A percentile compares a stretch with the other conserved stretches of the same genome.
These are phyloP conservation scores for Athene noctua DNA, from an alignment of 2,113 vertebrate species.

Conservation along the genomic window DNA sequence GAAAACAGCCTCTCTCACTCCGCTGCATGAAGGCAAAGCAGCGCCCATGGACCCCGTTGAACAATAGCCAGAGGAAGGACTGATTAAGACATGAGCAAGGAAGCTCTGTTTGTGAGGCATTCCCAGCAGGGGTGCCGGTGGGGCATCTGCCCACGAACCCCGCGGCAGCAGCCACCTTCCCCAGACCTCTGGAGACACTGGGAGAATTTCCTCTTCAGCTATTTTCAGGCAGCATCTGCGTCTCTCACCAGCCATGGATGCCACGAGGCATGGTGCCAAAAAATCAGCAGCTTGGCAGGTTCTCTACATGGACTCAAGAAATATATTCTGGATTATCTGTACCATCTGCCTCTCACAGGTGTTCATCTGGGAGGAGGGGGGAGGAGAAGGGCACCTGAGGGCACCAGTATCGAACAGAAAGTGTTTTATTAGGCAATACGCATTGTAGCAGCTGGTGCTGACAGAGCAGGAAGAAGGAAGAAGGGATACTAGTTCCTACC, in stretches of 20 bases:
- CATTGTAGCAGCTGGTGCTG: background rate
- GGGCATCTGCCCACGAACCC: background rate
- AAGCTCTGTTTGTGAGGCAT: background rate
- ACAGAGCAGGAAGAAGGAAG: background rate
- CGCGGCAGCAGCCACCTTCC: background rate
- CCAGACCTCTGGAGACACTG: background rate
- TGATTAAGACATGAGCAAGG: background rate
- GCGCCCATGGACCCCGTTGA: accelerated
- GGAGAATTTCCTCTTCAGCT: constrained; percentile 56
- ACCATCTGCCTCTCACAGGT: constrained; percentile 59
- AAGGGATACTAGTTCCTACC: background rate
- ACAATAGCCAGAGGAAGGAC: background rate
- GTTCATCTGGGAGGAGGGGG: constrained; percentile 22
- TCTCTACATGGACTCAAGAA: constrained; percentile 37
- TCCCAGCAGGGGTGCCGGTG: accelerated
- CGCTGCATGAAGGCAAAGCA: background rate
- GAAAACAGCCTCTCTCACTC: background rate
- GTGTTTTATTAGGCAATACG: background rate
- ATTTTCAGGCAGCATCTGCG: constrained; percentile 51
- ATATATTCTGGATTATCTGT: constrained; percentile 45
- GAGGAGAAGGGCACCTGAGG: constrained; percentile 60
- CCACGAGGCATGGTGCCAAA: background rate
- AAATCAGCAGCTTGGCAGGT: constrained; percentile 50
- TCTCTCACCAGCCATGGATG: constrained; percentile 7
- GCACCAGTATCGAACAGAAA: background rate